Base-by-base conservation (phyloP, 2,113 vertebrate species). In the Leucopsar rothschildi region DNA sequence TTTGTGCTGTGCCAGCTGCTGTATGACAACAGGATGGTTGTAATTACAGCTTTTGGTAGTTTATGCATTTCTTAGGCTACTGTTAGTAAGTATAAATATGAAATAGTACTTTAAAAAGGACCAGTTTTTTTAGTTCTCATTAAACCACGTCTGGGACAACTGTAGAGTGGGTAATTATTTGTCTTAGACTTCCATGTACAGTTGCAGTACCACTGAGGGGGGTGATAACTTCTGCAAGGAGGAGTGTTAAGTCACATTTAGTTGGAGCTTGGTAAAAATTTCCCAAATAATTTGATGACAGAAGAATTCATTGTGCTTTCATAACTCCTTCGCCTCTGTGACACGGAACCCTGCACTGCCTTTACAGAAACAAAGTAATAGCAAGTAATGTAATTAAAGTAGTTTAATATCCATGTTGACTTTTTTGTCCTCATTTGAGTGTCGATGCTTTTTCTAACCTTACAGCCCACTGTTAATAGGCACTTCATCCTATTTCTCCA, bases 1-100 rank as follows among this genome's bases (percentile, higher is more conserved):
- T 86, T 90, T 71, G 68, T 95, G 55, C 77, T 71, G n/a, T 90
- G 95, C 94, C 94, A 96, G 93, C 85, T 92, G 92, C 82, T 86
- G 53, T 61, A 17, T 45, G 86, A 92, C 76, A 82, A 68, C 88
- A 90, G 76, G n/a, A 56, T 56, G 80, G 59, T 80, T 73, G 72
- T 90, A 85, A 88, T 96, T 88, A 60, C 1, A 10, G 76, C 31
- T 77, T 56, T 75, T 52, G 63, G 64, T 94, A 56, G 63, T 73
- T 94, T 71, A 78, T 80, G 55, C 39, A 14, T 92, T 93, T 88
- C 79, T 92, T 65, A 57, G 40, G 11, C 72, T 90, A 18, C 52
- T 49, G 56, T 73, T 78, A 81, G 80, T 77, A 77, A 60, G 72
- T 77, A 37, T 70, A 83, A 83, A 77, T 81, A 88, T 27, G 4